phyloP scores from a whole-genome alignment of 2,113 vertebrate species.

The Verasper variegatus region DNA sequence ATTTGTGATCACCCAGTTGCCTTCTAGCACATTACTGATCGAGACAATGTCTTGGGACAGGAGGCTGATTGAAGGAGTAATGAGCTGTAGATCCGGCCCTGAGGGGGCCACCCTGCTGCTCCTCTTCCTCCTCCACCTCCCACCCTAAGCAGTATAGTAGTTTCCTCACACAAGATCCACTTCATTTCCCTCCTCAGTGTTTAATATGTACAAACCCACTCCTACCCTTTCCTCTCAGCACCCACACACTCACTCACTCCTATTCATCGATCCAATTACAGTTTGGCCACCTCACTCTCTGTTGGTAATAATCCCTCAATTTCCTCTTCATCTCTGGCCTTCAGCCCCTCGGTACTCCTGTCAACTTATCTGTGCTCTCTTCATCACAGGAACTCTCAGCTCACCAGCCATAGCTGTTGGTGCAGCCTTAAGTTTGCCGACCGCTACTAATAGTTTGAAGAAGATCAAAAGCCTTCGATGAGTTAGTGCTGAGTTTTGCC shows the following conservation, averaged over 20 bases:
- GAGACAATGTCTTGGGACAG: conserved; percentile 27
- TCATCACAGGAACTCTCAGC: neutral
- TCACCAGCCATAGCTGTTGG: neutral
- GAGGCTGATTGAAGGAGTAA: conserved; percentile 64
- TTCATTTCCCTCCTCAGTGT: conserved; percentile 55
- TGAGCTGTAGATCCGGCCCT: conserved; percentile 51
- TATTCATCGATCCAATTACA: conserved; percentile 58
- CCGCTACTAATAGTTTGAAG: neutral
- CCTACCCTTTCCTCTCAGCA: neutral
- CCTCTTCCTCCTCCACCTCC: conserved; percentile 22
- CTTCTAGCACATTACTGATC: conserved; percentile 17
- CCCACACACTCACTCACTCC: conserved; percentile 12
- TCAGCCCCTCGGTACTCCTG: neutral
- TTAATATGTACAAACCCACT: conserved; percentile 56
- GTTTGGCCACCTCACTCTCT: conserved; percentile 37
- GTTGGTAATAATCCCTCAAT: conserved; percentile 48
- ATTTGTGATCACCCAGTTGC: conserved; percentile 7
- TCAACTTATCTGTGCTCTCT: conserved; percentile 2
- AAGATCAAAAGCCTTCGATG: neutral
- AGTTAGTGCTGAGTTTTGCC: neutral
- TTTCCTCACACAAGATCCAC: conserved; percentile 29
- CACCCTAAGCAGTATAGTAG: conserved; percentile 9
- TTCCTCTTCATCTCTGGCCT: conserved; percentile 45
- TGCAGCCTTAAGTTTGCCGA: neutral
- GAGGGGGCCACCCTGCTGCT: conserved; percentile 24